Evolutionary conservation across 2,888 invertebrate genomes (phyloP).

Genomic region (Pristionchus japonicus): DNA sequence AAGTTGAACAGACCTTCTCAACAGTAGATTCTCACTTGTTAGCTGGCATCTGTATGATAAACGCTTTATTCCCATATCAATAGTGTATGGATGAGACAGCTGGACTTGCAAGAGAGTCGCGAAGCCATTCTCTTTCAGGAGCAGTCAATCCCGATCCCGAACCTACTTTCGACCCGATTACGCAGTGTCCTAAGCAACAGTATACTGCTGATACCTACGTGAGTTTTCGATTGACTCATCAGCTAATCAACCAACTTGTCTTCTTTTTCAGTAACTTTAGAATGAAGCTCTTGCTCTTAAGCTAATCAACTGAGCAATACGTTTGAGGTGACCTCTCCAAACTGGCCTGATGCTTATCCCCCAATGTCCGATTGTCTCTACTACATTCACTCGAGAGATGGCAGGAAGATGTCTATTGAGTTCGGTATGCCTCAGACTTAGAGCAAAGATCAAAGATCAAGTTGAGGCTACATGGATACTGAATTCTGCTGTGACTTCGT

Average conservation of each 20-base stretch:
- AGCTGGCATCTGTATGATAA: not conserved
- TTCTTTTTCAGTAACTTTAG: no score
- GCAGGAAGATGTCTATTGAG: not conserved
- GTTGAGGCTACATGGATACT: not conserved
- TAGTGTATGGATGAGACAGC: not conserved
- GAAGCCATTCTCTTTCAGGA: not conserved
- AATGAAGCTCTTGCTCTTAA: no score
- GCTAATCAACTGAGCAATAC: not conserved
- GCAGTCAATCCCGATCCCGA: not conserved
- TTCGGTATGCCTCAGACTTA: not conserved
- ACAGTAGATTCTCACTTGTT: not conserved
- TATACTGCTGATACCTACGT: slow-evolving; percentile 29
- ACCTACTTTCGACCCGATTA: not conserved
- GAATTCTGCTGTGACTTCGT: not conserved
- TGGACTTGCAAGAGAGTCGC: slow-evolving; percentile 5
- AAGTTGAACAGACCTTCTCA: not conserved
- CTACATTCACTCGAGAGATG: not conserved
- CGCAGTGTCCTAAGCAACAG: not conserved
- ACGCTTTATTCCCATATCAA: not conserved
- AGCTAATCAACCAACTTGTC: no score
- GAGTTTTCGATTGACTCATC: no score
- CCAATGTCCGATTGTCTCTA: slow-evolving; percentile 28
- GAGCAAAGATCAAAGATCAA: not conserved
- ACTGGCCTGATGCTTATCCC: slow-evolving; percentile 8
- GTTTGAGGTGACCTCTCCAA: not conserved